A percentile compares a stretch with the other conserved stretches of the same genome.
phyloP scores from a whole-genome alignment of 2,888 invertebrate genomes.

The Phrixothrix hirtus region DNA sequence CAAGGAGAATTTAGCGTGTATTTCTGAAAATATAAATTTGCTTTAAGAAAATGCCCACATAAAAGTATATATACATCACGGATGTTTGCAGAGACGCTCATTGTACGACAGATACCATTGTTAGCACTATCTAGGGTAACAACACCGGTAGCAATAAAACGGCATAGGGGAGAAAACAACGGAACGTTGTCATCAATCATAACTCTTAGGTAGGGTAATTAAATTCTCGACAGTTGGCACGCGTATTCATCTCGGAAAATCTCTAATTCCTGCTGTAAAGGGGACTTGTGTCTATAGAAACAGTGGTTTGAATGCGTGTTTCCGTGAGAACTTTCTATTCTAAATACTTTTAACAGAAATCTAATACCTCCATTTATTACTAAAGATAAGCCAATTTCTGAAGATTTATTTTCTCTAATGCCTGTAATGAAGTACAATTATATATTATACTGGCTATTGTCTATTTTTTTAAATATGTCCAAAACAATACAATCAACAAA shows the following conservation, averaged over 20 bases:
- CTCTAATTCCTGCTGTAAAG: slow-evolving; percentile 16
- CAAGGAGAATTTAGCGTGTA: not conserved
- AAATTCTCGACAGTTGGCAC: slow-evolving; percentile 32
- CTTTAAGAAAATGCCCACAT: slow-evolving; percentile 10
- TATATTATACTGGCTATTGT: too few relatives aligned
- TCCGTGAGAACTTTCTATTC: slow-evolving; percentile 25
- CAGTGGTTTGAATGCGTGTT: slow-evolving; percentile 15
- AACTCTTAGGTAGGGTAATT: slow-evolving; percentile 32
- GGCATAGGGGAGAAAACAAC: slow-evolving; percentile 22
- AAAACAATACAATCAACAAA: too few relatives aligned
- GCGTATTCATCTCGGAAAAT: slow-evolving; percentile 21
- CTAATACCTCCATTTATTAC: too few relatives aligned
- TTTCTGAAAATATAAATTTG: slow-evolving; percentile 10
- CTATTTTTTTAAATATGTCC: too few relatives aligned
- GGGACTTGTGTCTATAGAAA: slow-evolving; percentile 19
- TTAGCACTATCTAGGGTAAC: slow-evolving; percentile 20
- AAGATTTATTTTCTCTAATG: too few relatives aligned
- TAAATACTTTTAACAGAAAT: not conserved
- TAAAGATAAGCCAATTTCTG: too few relatives aligned
- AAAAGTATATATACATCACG: slow-evolving; percentile 18
- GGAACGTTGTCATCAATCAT: slow-evolving; percentile 31
- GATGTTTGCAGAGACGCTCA: slow-evolving; percentile 8
- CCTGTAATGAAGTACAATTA: too few relatives aligned
- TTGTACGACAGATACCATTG: slow-evolving; percentile 15
- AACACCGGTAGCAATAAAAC: slow-evolving; percentile 29